Base-by-base conservation (phyloP, 2,888 invertebrate species). In the Mactromeris polynyma region DNA sequence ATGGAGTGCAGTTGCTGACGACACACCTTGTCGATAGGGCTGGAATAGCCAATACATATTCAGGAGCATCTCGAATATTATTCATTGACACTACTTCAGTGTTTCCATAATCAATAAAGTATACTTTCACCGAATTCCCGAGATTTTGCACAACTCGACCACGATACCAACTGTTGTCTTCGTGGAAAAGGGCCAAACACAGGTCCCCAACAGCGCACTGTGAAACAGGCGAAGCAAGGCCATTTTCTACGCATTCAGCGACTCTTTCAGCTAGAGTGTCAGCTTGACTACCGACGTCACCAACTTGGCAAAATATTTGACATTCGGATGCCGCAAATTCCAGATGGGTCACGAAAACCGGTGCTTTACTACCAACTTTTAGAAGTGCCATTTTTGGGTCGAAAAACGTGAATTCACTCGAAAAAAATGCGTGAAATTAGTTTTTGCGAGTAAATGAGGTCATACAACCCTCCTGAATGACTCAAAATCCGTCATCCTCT, bases 51-150 rank as follows among this genome's bases (percentile, higher is more conserved):
- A 93, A 81, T 42, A 96, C 94, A 83, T 94, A 93, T 1, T 89
- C 87, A 77, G 94, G 89, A 21, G 96, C 81, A n/a, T 93, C 86
- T 81, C 95, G 93, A 6, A 96, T 85, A 31, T 93, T 90, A 31
- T 86, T 83, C 9, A 93, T 42, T 0, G 85, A 58, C 4, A 96
- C 94, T n/a, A 82, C 90, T 77, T 96, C 96, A 38, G 93, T 93
- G 87, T 96, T 96, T 0, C 96, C 96, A 94, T 95, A 96, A 90
- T 96, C 96, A 38, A 96, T 93, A 90, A 96, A 96, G 40, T 92
- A 93, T 1, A 96, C 95, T 79, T 90, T 87, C 19, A 94, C 86
- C 11, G 84, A 81, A 6, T 78, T 81, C 0, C 86, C 89, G 0
- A 92, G 82, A 6, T 89, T 84, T 21, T 88, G 83, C 40, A 92